Conservation (phyloP, 2,797 vertebrate genomes). For the Heteromormyrus szaboi region DNA sequence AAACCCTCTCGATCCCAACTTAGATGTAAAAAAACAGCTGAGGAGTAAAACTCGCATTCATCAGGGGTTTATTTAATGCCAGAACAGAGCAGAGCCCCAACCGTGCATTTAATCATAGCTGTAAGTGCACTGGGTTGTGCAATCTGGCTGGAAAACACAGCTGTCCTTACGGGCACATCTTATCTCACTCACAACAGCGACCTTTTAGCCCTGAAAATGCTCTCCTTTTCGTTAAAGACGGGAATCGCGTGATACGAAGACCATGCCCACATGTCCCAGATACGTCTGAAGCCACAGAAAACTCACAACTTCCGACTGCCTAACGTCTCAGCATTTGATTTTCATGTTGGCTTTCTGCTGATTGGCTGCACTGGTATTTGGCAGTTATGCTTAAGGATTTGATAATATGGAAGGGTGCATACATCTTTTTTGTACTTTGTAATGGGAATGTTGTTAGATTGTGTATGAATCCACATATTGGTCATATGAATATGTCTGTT, state of each 20-base stretch:
- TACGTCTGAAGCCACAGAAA: not conserved
- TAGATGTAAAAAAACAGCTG: not conserved
- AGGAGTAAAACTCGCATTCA: not conserved
- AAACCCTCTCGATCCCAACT: not conserved
- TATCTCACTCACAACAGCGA: not conserved
- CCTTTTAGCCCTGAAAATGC: not conserved
- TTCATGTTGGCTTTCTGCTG: not conserved
- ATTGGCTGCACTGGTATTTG: not conserved
- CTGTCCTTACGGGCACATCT: not conserved
- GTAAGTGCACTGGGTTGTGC: not conserved
- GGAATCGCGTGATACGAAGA: slow-evolving; percentile 1
- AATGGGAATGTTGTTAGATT: not conserved
- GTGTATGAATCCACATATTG: not conserved
- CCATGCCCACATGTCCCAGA: not conserved
- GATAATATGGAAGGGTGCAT: not conserved
- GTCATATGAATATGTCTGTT: not conserved
- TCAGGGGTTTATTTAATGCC: not conserved
- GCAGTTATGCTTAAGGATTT: not conserved
- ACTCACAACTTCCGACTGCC: not conserved
- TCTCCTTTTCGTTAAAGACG: slow-evolving; percentile 13
- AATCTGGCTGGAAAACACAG: not conserved
- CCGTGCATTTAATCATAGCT: not conserved
- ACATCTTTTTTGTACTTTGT: not conserved
- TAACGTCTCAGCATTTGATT: not conserved
- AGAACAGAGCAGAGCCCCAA: not conserved